phyloP scores from a whole-genome alignment of 2,797 vertebrate genomes.

The Anolis apletophallus region DNA sequence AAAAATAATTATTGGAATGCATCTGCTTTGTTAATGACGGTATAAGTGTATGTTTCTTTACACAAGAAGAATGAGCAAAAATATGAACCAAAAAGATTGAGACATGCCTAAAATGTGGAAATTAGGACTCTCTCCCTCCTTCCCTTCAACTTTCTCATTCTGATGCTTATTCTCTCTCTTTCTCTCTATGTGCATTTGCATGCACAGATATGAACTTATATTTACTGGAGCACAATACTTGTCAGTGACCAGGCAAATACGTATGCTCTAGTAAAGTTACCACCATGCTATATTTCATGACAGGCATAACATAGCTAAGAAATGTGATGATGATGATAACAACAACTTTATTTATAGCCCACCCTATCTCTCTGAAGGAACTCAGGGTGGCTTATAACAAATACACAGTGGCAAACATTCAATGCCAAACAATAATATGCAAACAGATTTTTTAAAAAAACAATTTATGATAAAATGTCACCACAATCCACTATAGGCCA shows the following conservation, averaged over 20 bases:
- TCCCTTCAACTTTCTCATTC: too few relatives aligned
- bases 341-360: too few relatives aligned
- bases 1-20: too few relatives aligned
- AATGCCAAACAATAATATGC: too few relatives aligned
- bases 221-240: neutral
- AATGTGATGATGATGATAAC: neutral
- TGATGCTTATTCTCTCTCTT: too few relatives aligned
- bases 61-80: neutral
- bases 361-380: too few relatives aligned
- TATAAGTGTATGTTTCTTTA: neutral
- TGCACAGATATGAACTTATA: neutral
- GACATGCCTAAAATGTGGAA: neutral
- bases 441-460: too few relatives aligned
- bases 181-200: neutral
- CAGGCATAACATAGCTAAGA: neutral
- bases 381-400: too few relatives aligned
- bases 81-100: neutral
- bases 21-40: too few relatives aligned
- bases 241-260: neutral
- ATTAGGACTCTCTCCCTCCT: neutral
- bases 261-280: neutral
- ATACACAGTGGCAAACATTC: too few relatives aligned
- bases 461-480: too few relatives aligned
- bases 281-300: neutral
- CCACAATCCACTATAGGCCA: neutral